Base-by-base conservation (phyloP, 2,888 invertebrate species). In the Rhagium mordax region DNA sequence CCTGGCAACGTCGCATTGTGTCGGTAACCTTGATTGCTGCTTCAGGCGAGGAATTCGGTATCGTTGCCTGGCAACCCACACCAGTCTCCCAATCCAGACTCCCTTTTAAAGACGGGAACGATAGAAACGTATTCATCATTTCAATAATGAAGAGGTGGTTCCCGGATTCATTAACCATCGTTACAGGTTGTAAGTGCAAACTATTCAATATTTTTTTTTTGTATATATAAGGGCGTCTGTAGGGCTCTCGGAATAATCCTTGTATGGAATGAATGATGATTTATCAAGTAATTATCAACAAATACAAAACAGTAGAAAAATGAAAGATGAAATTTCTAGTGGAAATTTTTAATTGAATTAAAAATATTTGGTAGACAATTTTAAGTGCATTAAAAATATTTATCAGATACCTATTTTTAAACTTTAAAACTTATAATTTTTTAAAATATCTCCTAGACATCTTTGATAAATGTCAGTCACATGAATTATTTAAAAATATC, bases 1-100 rank as follows among this genome's bases (percentile, higher is more conserved):
- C 51, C 8, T 57, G 67, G 67, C 67, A 67, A 57, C 67, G 41
- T 21, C 47, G 57, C 47, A 3, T 4, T 21, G 8, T 21, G 57
- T 18, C 24, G 81, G 79, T 83, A 85, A 84, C 84, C 84, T 84
- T 84, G 84, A 85, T 85, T 82, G 82, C 82, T 82, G 84, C 84
- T 84, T 82, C 82, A 80, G 84, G 83, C 74, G 71, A 69, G 70
- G 69, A 74, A 73, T 75, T 71, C 71, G 68, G 65, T 69, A 64
- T 66, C 69, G 77, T 77, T 74, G 77, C 77, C 77, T 71, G 73
- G 77, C 77, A 77, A 77, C 77, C 67, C 57, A 72, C 71, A 70
- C 75, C 76, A 72, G 72, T 67, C 70, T 68, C 66, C 47, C 64
- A 64, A 65, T 74, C 75, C 75, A 75, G 65, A 68, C 66, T 73